Percentiles rank a stretch among this genome's conserved stretches.
Conservation (phyloP, 2,888 invertebrate genomes). For the Callosobruchus maculatus region DNA sequence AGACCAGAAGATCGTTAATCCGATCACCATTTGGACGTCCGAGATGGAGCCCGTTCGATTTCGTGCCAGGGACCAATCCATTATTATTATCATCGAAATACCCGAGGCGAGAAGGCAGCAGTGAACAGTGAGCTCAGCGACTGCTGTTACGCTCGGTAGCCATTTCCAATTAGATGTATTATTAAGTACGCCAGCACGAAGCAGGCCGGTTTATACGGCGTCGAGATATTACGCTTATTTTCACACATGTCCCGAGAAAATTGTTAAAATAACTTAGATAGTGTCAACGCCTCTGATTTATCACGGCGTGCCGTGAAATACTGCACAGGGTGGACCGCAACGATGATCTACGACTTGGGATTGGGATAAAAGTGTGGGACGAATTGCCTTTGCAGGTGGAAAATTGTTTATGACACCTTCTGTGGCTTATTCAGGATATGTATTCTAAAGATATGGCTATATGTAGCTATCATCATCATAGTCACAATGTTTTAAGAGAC, state of each 20-base stretch:
- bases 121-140: neutral
- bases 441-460: no score
- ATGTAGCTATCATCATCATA: no score
- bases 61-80: conserved; percentile 16
- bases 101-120: conserved; percentile 8
- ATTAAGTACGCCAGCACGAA: conserved; percentile 31
- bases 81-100: conserved; percentile 16
- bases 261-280: conserved; percentile 19
- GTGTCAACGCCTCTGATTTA: conserved; percentile 3
- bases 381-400: neutral
- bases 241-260: conserved; percentile 18
- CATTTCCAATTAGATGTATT: conserved; percentile 40
- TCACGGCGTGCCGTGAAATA: neutral
- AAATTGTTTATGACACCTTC: neutral
- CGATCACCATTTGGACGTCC: no score
- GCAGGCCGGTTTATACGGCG: conserved; percentile 29
- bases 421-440: no score
- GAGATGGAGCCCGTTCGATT: conserved; percentile 4
- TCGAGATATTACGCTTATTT: conserved; percentile 24
- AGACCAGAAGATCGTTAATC: no score
- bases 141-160: conserved; percentile 26
- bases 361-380: neutral
- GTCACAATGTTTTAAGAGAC: no score
- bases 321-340: neutral
- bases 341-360: neutral